A percentile compares a stretch with the other conserved stretches of the same genome.
phyloP scores from a whole-genome alignment of 1,140 invertebrate species.

The Drosophila novamexicana region DNA sequence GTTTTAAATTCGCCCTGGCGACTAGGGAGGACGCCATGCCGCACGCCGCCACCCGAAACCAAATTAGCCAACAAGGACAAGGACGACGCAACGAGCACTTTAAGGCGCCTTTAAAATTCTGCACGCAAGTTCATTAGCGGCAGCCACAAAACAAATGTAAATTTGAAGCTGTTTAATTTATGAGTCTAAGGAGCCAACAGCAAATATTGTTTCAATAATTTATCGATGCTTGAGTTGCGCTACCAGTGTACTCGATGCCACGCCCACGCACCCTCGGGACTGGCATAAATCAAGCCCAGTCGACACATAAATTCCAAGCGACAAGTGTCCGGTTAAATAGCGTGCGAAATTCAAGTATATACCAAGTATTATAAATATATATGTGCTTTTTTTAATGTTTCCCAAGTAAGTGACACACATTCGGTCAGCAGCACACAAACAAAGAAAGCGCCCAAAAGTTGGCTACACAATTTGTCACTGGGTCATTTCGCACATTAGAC shows the following conservation, averaged over 20 bases:
- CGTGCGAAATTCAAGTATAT: slow-evolving; percentile 36
- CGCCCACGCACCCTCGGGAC: slow-evolving; percentile 17
- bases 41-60: background rate
- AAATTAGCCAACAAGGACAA: slow-evolving; percentile 36
- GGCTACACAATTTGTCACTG: slow-evolving; percentile 70
- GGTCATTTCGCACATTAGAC: slow-evolving; percentile 69
- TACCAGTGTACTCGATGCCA: slow-evolving; percentile 12
- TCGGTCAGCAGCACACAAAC: slow-evolving; percentile 6
- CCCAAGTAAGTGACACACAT: slow-evolving; percentile 15
- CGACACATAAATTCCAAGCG: slow-evolving; percentile 56
- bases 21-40: background rate
- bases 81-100: slow-evolving; percentile 5
- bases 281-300: slow-evolving; percentile 52
- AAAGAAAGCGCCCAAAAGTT: slow-evolving; percentile 49
- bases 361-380: slow-evolving; percentile 40
- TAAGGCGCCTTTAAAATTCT: background rate
- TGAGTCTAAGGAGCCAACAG: slow-evolving; percentile 18
- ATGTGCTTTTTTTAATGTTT: slow-evolving; percentile 3
- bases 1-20: slow-evolving; percentile 25
- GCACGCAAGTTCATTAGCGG: slow-evolving; percentile 48
- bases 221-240: slow-evolving; percentile 44
- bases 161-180: slow-evolving; percentile 47
- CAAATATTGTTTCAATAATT: slow-evolving; percentile 66
- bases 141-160: slow-evolving; percentile 29
- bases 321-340: slow-evolving; percentile 64